phyloP scores from a whole-genome alignment of 2,113 vertebrate genomes.

The Vanacampus margaritifer region DNA sequence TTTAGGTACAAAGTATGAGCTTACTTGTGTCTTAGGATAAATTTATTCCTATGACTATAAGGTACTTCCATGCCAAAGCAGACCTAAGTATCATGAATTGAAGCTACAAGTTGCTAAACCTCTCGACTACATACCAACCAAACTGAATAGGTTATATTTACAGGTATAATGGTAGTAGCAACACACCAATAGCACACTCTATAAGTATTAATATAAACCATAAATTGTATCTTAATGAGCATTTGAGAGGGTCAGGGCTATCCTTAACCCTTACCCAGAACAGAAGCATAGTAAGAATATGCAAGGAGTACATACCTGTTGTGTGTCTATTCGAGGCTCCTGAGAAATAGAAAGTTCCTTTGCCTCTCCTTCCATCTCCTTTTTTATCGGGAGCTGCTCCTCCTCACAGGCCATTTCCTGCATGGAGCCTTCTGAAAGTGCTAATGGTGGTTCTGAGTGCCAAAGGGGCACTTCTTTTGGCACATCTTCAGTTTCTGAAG shows the following conservation, averaged over 20 bases:
- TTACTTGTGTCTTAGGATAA: too few relatives aligned
- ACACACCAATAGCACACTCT: too few relatives aligned
- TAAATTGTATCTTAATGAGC: too few relatives aligned
- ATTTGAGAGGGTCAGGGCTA: background rate
- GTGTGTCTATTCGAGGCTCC: background rate
- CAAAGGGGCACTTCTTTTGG: background rate
- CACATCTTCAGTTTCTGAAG: background rate
- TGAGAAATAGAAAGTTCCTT: background rate
- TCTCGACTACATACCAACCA: too few relatives aligned
- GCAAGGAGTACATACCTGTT: background rate
- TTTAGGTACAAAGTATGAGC: too few relatives aligned
- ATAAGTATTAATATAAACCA: too few relatives aligned
- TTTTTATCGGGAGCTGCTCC: background rate
- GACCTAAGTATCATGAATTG: too few relatives aligned
- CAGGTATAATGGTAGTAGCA: too few relatives aligned
- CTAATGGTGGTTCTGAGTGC: background rate
- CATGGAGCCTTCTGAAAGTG: background rate
- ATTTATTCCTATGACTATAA: too few relatives aligned
- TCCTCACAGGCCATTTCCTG: background rate
- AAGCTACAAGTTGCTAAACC: too few relatives aligned
- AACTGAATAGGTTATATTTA: too few relatives aligned
- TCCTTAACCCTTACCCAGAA: background rate
- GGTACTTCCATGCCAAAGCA: too few relatives aligned
- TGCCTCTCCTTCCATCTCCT: background rate
- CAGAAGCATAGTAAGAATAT: background rate